A percentile compares a stretch with the other conserved stretches of the same genome.
phyloP scores from a whole-genome alignment of 92 coral and sea anemone genomes.

The Hydrozoanthus gracilis region DNA sequence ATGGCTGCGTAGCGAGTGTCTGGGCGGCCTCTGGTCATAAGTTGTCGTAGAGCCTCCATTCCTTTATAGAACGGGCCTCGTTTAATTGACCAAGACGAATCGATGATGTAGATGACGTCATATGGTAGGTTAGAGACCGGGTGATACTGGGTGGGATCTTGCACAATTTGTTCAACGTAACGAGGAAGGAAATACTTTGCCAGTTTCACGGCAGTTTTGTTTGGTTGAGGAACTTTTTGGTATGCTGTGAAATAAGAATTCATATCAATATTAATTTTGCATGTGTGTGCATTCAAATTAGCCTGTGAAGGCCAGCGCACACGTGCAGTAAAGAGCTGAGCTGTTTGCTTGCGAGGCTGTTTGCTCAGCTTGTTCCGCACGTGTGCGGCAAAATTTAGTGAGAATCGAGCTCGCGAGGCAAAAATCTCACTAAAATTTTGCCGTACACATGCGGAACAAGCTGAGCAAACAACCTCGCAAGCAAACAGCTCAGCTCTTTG shows the following conservation, averaged over 20 bases:
- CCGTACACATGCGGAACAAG: too few species aligned
- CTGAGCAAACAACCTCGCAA: too few species aligned
- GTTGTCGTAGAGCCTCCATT: constrained; percentile 47
- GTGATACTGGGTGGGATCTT: background rate
- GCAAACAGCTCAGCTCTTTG: too few species aligned
- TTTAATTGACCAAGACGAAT: constrained; percentile 66
- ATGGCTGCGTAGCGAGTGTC: constrained; percentile 65
- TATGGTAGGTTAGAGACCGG: constrained; percentile 22
- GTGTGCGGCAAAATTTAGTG: too few species aligned
- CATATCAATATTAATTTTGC: background rate
- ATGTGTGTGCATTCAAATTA: background rate
- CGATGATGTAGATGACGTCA: constrained; percentile 68
- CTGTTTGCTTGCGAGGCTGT: too few species aligned
- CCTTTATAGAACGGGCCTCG: constrained; percentile 48
- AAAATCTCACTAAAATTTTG: too few species aligned
- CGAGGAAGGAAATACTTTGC: constrained; percentile 58
- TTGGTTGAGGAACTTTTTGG: constrained; percentile 27
- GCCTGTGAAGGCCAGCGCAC: too few species aligned
- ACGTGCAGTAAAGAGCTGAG: too few species aligned
- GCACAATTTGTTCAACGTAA: constrained; percentile 12
- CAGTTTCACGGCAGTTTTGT: constrained; percentile 54
- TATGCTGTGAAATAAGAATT: constrained; percentile 13
- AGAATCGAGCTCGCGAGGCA: too few species aligned
- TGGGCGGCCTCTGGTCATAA: constrained; percentile 46
- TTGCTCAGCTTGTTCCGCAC: too few species aligned